These are phyloP conservation scores for Noctua comes DNA, from an alignment of 2,888 invertebrate genomes.

Conservation along the genomic window DNA sequence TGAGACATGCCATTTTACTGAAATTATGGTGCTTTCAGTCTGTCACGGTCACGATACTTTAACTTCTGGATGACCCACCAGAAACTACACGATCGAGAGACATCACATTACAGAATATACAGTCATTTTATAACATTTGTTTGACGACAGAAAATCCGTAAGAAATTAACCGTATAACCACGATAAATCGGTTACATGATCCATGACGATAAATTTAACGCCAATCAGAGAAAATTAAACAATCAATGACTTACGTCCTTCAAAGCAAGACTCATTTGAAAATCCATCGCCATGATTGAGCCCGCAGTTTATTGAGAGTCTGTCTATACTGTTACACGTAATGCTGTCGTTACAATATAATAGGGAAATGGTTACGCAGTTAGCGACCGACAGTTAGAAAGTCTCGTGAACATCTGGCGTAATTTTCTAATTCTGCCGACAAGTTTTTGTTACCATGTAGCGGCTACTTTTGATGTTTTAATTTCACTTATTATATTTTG, in stretches of 20 bases:
- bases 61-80: too few relatives aligned
- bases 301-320: conserved; percentile 68
- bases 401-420: conserved; percentile 83
- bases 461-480: conserved; percentile 50
- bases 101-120: not conserved
- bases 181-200: conserved; percentile 30
- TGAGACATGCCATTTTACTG: too few relatives aligned
- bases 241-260: conserved; percentile 40
- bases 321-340: conserved; percentile 74
- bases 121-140: not conserved
- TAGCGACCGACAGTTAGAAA: conserved; percentile 82
- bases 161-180: conserved; percentile 13
- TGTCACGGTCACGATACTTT: too few relatives aligned
- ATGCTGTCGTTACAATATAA: conserved; percentile 81
- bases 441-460: conserved; percentile 70
- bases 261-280: conserved; percentile 38
- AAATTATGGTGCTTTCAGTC: too few relatives aligned
- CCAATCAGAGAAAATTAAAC: conserved; percentile 18
- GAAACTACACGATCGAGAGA: not conserved
- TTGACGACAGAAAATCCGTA: conserved; percentile 7
- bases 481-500: conserved; percentile 41
- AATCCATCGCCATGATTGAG: conserved; percentile 62
- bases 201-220: conserved; percentile 18
- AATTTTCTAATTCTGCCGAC: conserved; percentile 80
- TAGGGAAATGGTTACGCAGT: conserved; percentile 84